Conservation (phyloP, 2,797 vertebrate genomes). For the Neoniphon sammara region DNA sequence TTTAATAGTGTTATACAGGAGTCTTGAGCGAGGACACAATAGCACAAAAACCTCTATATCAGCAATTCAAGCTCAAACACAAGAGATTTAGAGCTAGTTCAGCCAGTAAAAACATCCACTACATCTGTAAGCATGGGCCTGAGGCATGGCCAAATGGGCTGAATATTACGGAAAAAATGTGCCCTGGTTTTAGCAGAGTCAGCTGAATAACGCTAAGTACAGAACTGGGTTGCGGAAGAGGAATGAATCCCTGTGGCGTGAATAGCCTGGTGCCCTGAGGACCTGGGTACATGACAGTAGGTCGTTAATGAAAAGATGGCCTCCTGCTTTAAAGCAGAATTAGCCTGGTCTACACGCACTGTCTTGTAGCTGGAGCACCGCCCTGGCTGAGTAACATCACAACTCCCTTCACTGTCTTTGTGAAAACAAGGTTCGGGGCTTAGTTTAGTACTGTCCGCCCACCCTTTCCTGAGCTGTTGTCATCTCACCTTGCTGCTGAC, state of each 20-base stretch:
- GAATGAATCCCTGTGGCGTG: slow-evolving; percentile 34
- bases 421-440: slow-evolving; percentile 59
- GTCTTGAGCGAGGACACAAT: slow-evolving; percentile 64
- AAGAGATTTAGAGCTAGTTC: slow-evolving; percentile 59
- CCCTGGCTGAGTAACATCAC: not conserved
- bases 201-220: slow-evolving; percentile 41
- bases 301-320: slow-evolving; percentile 30
- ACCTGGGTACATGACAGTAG: slow-evolving; percentile 7
- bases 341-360: slow-evolving; percentile 7
- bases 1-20: slow-evolving; percentile 51
- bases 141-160: slow-evolving; percentile 56
- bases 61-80: slow-evolving; percentile 66
- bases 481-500: slow-evolving; percentile 62
- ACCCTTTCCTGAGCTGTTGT: slow-evolving; percentile 60
- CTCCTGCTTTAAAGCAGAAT: not conserved
- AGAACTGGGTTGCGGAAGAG: slow-evolving; percentile 30
- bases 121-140: slow-evolving; percentile 59
- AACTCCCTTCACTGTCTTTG: slow-evolving; percentile 11
- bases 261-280: slow-evolving; percentile 17
- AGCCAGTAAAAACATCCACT: slow-evolving; percentile 73
- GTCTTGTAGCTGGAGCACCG: not conserved
- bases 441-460: slow-evolving; percentile 58
- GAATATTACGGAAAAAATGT: slow-evolving; percentile 33
- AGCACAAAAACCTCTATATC: slow-evolving; percentile 62
- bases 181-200: slow-evolving; percentile 56